Evolutionary conservation across 2,888 invertebrate species (phyloP).

Genomic region (Drosophila vallismaia): DNA sequence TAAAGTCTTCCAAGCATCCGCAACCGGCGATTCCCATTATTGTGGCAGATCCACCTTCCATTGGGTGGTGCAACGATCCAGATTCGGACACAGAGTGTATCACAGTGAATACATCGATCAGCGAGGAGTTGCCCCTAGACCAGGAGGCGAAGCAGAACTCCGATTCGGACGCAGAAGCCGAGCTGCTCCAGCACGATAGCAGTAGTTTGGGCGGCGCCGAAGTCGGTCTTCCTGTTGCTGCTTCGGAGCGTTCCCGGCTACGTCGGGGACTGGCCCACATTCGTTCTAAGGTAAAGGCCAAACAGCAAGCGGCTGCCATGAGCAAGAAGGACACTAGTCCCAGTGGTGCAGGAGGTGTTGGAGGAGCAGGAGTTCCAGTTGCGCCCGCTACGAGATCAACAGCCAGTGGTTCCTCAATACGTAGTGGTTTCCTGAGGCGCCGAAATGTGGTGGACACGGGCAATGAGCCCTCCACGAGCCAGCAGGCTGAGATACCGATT

Average conservation of each 20-base stretch:
- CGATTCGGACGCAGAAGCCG: constrained; percentile 81
- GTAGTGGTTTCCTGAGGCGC: constrained; percentile 73
- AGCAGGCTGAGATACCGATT: constrained; percentile 45
- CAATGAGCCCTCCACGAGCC: constrained; percentile 46
- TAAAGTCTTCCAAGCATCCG: constrained; percentile 82
- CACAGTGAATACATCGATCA: constrained; percentile 74
- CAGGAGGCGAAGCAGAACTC: constrained; percentile 68
- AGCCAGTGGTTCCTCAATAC: constrained; percentile 47
- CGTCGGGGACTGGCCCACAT: constrained; percentile 81
- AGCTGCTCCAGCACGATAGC: constrained; percentile 73
- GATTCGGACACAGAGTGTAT: constrained; percentile 82
- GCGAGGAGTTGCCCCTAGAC: constrained; percentile 78
- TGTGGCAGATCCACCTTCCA: constrained; percentile 55
- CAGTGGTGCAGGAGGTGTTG: constrained; percentile 19
- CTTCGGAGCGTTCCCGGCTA: constrained; percentile 75
- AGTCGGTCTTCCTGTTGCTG: constrained; percentile 29
- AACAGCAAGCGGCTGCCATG: constrained; percentile 59
- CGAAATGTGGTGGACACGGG: constrained; percentile 61
- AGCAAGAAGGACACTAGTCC: constrained; percentile 68
- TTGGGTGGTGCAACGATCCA: constrained; percentile 67
- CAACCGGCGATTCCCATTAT: constrained; percentile 60
- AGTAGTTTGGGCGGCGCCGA: constrained; percentile 56
- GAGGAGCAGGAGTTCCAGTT: not conserved
- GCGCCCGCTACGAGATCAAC: not conserved
- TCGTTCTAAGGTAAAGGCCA: constrained; percentile 81